A percentile compares a stretch with the other conserved stretches of the same genome.
These are phyloP conservation scores for Aphidius gifuensis DNA, from an alignment of 1,140 invertebrate species.

Conservation along the genomic window DNA sequence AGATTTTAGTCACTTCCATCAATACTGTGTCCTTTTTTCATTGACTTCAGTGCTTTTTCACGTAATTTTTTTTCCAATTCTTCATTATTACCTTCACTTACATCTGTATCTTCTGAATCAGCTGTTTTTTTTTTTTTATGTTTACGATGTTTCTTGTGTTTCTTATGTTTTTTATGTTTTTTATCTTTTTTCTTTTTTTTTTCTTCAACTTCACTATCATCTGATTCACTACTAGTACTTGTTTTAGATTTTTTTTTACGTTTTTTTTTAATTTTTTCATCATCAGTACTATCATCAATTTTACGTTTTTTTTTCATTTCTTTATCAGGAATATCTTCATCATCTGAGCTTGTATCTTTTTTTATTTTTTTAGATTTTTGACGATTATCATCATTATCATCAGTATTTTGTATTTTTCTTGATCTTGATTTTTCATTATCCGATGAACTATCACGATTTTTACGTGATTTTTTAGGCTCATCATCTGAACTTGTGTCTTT, in stretches of 20 bases:
- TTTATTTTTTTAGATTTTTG: constrained; percentile 45
- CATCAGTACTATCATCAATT: constrained; percentile 63
- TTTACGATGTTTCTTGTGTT: constrained; percentile 68
- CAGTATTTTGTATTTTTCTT: constrained; percentile 54
- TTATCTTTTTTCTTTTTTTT: constrained; percentile 70
- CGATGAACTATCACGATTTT: constrained; percentile 50
- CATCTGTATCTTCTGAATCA: constrained; percentile 61
- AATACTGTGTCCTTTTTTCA: constrained; percentile 60
- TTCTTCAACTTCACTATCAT: constrained; percentile 66
- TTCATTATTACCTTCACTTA: constrained; percentile 66
- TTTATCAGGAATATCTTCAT: constrained; percentile 53
- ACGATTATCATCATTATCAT: constrained; percentile 46
- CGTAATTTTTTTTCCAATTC: constrained; percentile 82
- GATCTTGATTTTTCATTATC: constrained; percentile 49
- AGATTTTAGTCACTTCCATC: constrained; percentile 46
- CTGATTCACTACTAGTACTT: constrained; percentile 42
- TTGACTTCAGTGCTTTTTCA: constrained; percentile 78
- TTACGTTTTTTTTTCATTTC: constrained; percentile 54
- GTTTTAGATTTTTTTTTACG: constrained; percentile 67
- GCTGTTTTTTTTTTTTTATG: constrained; percentile 65
- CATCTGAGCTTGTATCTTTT: constrained; percentile 52
- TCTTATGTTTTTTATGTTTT: constrained; percentile 70
- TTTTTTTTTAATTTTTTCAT: constrained; percentile 66
- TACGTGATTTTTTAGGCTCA: constrained; percentile 49
- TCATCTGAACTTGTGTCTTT: constrained; percentile 63